Conservation (phyloP, 2,113 vertebrate species). For the Chamaea fasciata region DNA sequence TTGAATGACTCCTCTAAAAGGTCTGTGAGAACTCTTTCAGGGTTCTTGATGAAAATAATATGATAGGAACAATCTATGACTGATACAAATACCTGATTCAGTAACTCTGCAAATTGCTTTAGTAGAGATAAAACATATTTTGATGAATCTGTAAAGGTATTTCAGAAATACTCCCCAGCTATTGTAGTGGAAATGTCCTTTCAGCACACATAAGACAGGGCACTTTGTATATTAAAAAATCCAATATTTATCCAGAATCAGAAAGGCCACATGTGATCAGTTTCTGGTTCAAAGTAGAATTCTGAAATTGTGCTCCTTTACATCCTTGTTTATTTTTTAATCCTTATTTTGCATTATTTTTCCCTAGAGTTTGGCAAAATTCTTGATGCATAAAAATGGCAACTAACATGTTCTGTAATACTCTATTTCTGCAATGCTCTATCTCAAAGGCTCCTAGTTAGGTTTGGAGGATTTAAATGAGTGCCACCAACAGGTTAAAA, state of each 20-base stretch:
- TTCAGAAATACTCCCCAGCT: neutral
- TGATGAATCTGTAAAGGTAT: neutral
- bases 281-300: neutral
- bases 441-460: neutral
- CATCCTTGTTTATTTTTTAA: neutral
- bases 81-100: neutral
- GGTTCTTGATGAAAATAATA: neutral
- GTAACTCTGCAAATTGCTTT: neutral
- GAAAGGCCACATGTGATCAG: rapidly evolving
- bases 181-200: neutral
- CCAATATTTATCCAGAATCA: neutral
- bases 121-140: neutral
- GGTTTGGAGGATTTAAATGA: neutral
- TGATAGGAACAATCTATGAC: rapidly evolving
- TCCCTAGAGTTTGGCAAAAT: neutral
- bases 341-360: neutral
- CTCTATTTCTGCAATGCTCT: neutral
- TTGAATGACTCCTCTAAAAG: neutral
- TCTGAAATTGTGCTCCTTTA: neutral
- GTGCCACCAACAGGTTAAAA: neutral
- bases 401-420: neutral
- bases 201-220: neutral
- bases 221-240: neutral
- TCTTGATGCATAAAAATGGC: neutral
- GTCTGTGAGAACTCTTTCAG: neutral